Evolutionary conservation across 2,797 vertebrate genomes (phyloP).

Genomic region (Cynopterus sphinx): DNA sequence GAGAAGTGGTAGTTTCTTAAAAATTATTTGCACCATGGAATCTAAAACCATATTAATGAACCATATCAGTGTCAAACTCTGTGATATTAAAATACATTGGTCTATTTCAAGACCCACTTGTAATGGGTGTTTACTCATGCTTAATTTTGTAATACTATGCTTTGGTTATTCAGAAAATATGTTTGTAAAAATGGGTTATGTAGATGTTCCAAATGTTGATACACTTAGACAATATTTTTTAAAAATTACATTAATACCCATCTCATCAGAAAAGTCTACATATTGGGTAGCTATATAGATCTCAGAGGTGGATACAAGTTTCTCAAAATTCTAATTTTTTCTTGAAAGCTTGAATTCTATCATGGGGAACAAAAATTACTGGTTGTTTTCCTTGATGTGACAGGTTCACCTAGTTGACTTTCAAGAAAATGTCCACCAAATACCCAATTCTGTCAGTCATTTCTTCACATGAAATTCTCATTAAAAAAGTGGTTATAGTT

Average conservation of each 20-base stretch:
- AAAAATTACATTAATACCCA: not conserved
- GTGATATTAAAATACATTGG: not conserved
- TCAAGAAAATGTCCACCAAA: not conserved
- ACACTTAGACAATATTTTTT: not conserved
- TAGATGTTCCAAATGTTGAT: not conserved
- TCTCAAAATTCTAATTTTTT: not conserved
- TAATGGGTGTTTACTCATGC: not conserved
- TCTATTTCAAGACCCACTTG: not conserved
- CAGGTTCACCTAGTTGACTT: not conserved
- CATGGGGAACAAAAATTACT: not conserved
- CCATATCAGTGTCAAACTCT: not conserved
- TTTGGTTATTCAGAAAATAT: not conserved
- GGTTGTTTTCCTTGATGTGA: not conserved
- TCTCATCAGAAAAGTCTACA: constrained; percentile 9
- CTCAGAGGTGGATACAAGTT: not conserved
- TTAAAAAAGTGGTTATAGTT: not conserved
- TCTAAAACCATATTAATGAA: not conserved
- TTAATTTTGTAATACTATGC: not conserved
- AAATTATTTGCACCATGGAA: not conserved
- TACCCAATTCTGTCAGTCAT: not conserved
- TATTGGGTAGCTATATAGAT: not conserved
- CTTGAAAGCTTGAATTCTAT: not conserved
- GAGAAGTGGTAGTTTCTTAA: not conserved
- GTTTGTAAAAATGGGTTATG: not conserved
- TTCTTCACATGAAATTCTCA: not conserved